Percentiles rank a stretch among this genome's conserved stretches.
Evolutionary conservation across 2,113 vertebrate genomes (phyloP).

Genomic region (Hirundichthys speculiger): DNA sequence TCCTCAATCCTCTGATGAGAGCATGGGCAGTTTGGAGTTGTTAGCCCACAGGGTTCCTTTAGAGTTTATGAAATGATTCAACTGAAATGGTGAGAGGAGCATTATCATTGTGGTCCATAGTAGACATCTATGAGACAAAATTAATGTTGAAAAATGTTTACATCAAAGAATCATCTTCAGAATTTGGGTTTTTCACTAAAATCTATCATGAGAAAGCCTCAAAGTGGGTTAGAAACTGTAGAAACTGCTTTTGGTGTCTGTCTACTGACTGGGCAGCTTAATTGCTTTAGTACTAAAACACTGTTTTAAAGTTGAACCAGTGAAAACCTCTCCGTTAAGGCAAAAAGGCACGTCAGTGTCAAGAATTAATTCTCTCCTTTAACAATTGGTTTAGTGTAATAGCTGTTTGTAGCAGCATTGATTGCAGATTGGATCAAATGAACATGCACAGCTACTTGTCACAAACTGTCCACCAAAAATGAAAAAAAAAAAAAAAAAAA

Average conservation of each 20-base stretch:
- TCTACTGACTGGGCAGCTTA: no score
- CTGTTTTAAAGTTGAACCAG: not conserved
- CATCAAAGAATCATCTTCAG: no score
- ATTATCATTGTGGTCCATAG: not conserved
- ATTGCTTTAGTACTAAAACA: no score
- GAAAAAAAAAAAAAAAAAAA: not conserved
- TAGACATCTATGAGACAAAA: not conserved
- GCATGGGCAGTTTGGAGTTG: no score
- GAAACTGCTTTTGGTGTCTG: no score
- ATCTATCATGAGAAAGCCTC: no score
- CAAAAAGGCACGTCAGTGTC: not conserved
- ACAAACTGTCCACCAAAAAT: slow-evolving; percentile 1
- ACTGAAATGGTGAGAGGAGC: not conserved
- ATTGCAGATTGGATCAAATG: not conserved
- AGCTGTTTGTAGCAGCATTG: not conserved
- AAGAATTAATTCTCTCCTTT: not conserved
- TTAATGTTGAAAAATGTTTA: no score
- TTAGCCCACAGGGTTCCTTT: no score
- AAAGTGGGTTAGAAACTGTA: no score
- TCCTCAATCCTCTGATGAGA: no score
- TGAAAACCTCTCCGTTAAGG: not conserved
- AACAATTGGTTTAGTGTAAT: slow-evolving; percentile 14
- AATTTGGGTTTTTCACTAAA: no score
- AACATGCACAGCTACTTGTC: slow-evolving; percentile 11
- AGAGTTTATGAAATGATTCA: not conserved